Evolutionary conservation across 1,140 invertebrate genomes (phyloP), one percentile per base, ranked within the genome.

Genomic region (Heliconius eleuchia): DNA sequence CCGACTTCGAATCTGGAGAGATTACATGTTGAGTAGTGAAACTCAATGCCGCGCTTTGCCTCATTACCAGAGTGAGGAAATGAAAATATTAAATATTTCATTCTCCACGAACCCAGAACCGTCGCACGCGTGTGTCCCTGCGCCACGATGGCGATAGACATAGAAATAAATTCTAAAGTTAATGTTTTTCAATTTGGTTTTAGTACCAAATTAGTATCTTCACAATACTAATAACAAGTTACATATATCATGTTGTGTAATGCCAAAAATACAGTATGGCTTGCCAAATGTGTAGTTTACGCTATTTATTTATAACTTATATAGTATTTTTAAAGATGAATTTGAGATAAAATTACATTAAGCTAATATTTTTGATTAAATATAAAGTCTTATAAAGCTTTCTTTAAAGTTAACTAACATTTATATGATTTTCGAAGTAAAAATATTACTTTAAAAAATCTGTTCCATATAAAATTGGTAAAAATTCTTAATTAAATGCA

Each of bases 211-310:
- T 66, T 30, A 66, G 27, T 66, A 23, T 66, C 60, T 66, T 13
- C 27, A 66, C 3, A 66, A 30, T 66, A 30, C 60, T 30, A 66
- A 66, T 30, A 66, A 66, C 60, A 66, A 66, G 27, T 66, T 27
- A 19, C n/a, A 23, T 60, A 46, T 46, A 46, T 16, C 37, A 8
- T 76, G 57, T 70, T 34, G 37, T 76, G 46, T 76, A 66, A 76
- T 72, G 78, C 78, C 78, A 79, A 76, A 79, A 71, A 73, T 66
- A 70, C 52, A 46, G 73, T 39, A 73, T 42, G 11, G 46, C 66
- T 79, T 79, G 78, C 78, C 78, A 79, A 79, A 79, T 76, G 23
- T 52, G 9, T 16, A 27, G 42, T 73, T 37, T 78, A 46, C 34
- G 42, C 18, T 78, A 34, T 66, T 66, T 74, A 79, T 79, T 74